phyloP scores from a whole-genome alignment of 92 coral and sea anemone species.

The Micromussa lordhowensis region DNA sequence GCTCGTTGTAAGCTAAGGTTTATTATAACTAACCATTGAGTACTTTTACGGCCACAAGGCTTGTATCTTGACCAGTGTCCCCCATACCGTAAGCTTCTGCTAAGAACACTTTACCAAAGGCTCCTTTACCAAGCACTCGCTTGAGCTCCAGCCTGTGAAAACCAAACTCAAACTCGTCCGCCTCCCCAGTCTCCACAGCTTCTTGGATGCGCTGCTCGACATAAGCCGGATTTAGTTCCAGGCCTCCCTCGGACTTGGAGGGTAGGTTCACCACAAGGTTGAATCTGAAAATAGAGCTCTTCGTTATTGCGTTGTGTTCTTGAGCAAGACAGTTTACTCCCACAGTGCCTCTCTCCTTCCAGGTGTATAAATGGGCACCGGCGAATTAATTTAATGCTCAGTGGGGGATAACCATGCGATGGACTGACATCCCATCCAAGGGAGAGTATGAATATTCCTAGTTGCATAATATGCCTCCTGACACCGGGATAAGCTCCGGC shows the following conservation, averaged over 20 bases:
- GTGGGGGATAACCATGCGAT: too few species aligned
- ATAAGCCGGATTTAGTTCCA: conserved; percentile 94
- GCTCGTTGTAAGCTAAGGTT: too few species aligned
- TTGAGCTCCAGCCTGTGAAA: conserved; percentile 89
- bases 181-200: conserved; percentile 85
- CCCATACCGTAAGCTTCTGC: conserved; percentile 92
- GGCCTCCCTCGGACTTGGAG: conserved; percentile 75
- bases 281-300: conserved; percentile 32
- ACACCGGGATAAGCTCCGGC: too few species aligned
- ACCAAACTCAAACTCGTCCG: conserved; percentile 93
- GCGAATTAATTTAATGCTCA: too few species aligned
- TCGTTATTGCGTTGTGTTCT: too few species aligned
- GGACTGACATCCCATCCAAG: too few species aligned
- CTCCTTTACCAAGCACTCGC: conserved; percentile 89
- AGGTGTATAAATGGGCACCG: too few species aligned
- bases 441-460: too few species aligned
- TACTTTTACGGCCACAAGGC: conserved; percentile 88
- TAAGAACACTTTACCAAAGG: conserved; percentile 93
- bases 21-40: conserved; percentile 79
- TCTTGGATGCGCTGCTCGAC: conserved; percentile 96
- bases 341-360: too few species aligned
- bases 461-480: too few species aligned
- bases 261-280: conserved; percentile 74
- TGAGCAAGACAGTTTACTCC: too few species aligned
- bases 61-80: conserved; percentile 61